Evolutionary conservation across 2,888 invertebrate species (phyloP), one percentile per base, ranked within the genome.

Genomic region (Ferdinandea cuprea): DNA sequence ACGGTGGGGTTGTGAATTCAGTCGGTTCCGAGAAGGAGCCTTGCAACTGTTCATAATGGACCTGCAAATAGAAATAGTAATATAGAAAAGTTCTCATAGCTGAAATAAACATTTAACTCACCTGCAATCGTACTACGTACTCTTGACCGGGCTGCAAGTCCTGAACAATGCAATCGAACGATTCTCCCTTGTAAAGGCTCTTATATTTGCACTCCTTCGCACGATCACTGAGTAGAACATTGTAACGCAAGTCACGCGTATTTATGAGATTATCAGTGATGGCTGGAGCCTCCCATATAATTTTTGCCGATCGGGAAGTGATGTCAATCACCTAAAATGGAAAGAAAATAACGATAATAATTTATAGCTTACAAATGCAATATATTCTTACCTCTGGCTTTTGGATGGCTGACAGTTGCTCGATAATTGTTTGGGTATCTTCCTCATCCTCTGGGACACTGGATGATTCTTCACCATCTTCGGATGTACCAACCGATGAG

Each of bases 71-170:
- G 21, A 37, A 19, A n/a, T 44, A n/a, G 4, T 28, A 8, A 40
- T 4, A 9, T 25, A 25, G 1, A 15, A 15, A 13, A 48, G 0
- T 46, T 0, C 37, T 2, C 13, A 3, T 7, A 30, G 9, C 8
- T 1, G 30, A 17, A 21, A 1, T 7, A n/a, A n/a, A n/a, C n/a
- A n/a, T 35, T 13, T 1, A 15, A 85, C 85, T 94, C 86, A 96
- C 95, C 91, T 95, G 95, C 85, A 96, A 92, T 87, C 96, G 95
- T 86, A 97, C 95, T 78, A 95, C 94, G 91, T 97, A 97, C 89
- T 96, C 96, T 89, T 95, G 95, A n/a, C 96, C 96, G 11, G 97
- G 97, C 89, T 95, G 94, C 87, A 97, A 92, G 91, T 97, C 96
- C 89, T 96, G 94, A 84, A 97, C 94, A 87, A 95, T 93, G 91